Percentiles rank a stretch among this genome's conserved stretches.
These are phyloP conservation scores for Tachycineta bicolor DNA, from an alignment of 2,113 vertebrate species.

Conservation along the genomic window DNA sequence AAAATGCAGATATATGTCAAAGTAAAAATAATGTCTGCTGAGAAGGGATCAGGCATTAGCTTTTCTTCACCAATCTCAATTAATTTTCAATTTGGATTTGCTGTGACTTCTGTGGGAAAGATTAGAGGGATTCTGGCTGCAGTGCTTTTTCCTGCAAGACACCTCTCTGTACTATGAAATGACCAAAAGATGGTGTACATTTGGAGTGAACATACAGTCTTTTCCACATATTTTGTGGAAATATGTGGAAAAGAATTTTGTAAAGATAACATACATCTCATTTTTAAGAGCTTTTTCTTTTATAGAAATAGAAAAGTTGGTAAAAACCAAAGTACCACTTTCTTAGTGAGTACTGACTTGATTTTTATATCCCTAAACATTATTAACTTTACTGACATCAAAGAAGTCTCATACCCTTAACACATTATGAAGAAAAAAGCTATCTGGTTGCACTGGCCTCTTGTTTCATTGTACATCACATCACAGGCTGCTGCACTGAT, in stretches of 20 bases:
- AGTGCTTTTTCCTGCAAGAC: neutral
- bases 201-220: neutral
- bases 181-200: slow-evolving; percentile 9
- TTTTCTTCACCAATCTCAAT: neutral
- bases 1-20: neutral
- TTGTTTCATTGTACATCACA: slow-evolving; percentile 47
- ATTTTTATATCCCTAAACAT: slow-evolving; percentile 26
- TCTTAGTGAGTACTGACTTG: neutral
- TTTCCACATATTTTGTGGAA: neutral
- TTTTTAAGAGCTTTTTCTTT: neutral
- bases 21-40: neutral
- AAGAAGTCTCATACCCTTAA: slow-evolving; percentile 6
- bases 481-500: slow-evolving; percentile 30
- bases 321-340: neutral
- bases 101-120: neutral
- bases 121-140: neutral
- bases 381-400: slow-evolving; percentile 29
- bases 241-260: neutral
- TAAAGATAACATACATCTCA: neutral
- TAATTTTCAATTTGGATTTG: slow-evolving; percentile 19
- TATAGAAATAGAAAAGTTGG: neutral
- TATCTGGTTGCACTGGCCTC: slow-evolving; percentile 20
- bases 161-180: neutral
- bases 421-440: neutral
- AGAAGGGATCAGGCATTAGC: neutral